Base-by-base conservation (phyloP, 2,888 invertebrate genomes). In the Timema cristinae region DNA sequence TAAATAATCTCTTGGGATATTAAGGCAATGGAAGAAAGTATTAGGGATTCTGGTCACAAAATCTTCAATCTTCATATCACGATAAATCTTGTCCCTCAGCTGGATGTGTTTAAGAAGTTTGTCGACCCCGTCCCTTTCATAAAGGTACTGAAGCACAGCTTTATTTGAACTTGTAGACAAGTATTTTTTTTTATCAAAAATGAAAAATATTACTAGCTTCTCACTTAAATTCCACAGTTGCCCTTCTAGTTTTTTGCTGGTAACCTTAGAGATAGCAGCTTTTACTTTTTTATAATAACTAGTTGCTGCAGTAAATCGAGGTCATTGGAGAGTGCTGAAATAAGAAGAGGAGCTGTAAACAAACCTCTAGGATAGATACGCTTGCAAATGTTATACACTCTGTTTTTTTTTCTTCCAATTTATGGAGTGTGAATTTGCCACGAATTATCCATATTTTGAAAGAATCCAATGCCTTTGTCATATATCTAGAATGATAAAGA, bases 191-290 rank as follows among this genome's bases (percentile, higher is more conserved):
- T n/a, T 59, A n/a, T 59, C 59, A 59, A 9, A 59, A n/a, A 4
- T 13, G 7, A 5, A 59, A 59, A 59, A 32, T 32, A 1, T 32
- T 32, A 32, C 4, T 32, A 32, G 32, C 32, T 32, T 4, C 32
- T 32, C 1, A 32, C 32, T 32, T 32, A 32, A 32, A 32, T 32
- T 9, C 13, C 32, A 59, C 6, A 59, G 32, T 15, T 59, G 15
- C 59, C 9, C 7, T 59, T 59, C 13, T 16, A 59, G 32, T 59
- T 6, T 59, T 6, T 59, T n/a, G 13, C 59, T 59, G 59, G 59
- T 8, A 59, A 59, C 15, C n/a, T 59, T 5, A 59, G 59, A 59
- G 59, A 59, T n/a, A 59, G 15, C 59, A 59, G 59, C 59, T 7
- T 59, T 11, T 13, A 59, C 59, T 1, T 9, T 59, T 59, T 59